These are phyloP conservation scores for Cyphomyrus plagiostoma DNA, from an alignment of 2,113 vertebrate species.

Conservation along the genomic window DNA sequence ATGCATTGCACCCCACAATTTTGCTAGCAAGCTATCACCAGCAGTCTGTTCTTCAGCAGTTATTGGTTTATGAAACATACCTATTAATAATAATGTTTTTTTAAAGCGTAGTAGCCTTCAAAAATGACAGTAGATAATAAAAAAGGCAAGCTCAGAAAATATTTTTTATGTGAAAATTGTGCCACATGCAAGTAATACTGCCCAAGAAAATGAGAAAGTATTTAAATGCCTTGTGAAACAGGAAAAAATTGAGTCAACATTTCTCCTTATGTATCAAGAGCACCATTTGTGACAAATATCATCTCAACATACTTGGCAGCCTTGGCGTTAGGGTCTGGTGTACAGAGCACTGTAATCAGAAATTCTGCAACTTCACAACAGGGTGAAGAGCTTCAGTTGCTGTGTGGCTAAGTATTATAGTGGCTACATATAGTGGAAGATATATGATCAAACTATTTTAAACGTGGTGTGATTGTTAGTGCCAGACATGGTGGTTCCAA, in stretches of 20 bases:
- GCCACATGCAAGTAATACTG: not conserved
- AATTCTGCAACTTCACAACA: not conserved
- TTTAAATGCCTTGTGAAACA: not conserved
- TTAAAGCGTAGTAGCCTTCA: not conserved
- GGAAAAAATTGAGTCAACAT: not conserved
- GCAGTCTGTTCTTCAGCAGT: not conserved
- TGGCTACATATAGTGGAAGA: not conserved
- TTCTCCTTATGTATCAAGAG: not conserved
- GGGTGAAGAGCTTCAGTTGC: not conserved
- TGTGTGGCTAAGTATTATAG: not conserved
- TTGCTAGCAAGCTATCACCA: not conserved
- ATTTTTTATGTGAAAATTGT: too few relatives aligned
- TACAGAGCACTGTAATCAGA: not conserved
- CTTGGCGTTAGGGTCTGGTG: not conserved
- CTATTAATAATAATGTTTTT: not conserved
- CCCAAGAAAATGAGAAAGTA: not conserved
- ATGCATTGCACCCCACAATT: not conserved
- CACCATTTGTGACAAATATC: not conserved
- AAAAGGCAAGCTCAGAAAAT: not conserved
- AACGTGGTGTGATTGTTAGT: not conserved
- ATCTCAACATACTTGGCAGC: not conserved
- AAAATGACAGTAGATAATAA: not conserved
- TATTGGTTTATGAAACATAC: not conserved
- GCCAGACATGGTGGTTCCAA: not conserved
- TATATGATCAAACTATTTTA: not conserved